Percentiles rank a stretch among this genome's conserved stretches.
phyloP scores from a whole-genome alignment of 1,140 invertebrate species.

The Brachionus paranguensis region DNA sequence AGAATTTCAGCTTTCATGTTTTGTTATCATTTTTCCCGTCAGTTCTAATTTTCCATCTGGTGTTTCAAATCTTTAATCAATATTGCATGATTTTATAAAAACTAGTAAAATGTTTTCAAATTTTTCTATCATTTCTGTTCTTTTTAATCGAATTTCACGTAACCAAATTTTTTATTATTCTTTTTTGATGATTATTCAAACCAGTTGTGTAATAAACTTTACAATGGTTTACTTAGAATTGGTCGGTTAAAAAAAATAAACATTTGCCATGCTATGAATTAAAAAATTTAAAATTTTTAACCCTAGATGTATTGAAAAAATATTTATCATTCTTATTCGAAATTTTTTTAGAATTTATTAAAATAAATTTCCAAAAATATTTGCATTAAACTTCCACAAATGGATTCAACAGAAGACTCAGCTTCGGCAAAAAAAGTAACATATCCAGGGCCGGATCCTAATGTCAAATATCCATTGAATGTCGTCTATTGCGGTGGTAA shows the following conservation, averaged over 20 bases:
- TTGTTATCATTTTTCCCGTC: too few species aligned
- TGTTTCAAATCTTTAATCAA: too few species aligned
- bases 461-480: constrained; percentile 29
- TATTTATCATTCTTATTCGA: background rate
- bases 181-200: background rate
- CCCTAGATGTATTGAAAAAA: background rate
- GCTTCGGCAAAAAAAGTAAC: background rate
- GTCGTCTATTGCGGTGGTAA: constrained; percentile 39
- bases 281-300: background rate
- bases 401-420: background rate
- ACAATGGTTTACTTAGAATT: background rate
- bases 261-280: background rate
- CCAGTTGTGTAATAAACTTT: background rate
- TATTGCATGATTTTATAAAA: too few species aligned
- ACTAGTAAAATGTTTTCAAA: too few species aligned
- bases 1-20: too few species aligned
- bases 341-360: background rate
- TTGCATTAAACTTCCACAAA: background rate
- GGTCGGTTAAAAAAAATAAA: background rate
- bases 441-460: constrained; percentile 20
- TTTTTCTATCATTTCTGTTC: too few species aligned
- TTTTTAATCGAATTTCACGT: too few species aligned
- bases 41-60: too few species aligned
- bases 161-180: too few species aligned
- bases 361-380: background rate